Evolutionary conservation across 2,888 invertebrate species (phyloP).

Genomic region (Ophion ventricosus): DNA sequence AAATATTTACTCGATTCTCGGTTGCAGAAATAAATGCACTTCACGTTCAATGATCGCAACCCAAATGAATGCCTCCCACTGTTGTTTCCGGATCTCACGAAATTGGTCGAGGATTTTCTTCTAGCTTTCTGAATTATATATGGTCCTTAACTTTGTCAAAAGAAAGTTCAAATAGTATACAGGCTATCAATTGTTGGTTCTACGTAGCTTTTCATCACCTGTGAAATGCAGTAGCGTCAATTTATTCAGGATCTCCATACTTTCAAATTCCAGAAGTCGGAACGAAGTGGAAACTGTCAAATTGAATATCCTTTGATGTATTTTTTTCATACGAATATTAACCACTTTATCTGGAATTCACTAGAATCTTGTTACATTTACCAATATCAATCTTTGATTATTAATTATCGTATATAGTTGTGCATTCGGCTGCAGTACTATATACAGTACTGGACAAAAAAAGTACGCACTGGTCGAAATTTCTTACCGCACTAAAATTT

Average conservation of each 20-base stretch:
- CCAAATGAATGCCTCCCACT: conserved; percentile 38
- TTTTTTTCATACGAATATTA: not conserved
- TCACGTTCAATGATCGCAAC: not conserved
- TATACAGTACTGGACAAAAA: too few species aligned
- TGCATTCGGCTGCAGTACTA: too few species aligned
- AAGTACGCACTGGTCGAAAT: too few species aligned
- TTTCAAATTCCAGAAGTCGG: too few species aligned
- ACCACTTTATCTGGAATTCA: not conserved
- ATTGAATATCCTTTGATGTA: too few species aligned
- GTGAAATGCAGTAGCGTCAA: not conserved
- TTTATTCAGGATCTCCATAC: not conserved
- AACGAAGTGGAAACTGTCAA: too few species aligned
- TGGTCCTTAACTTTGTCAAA: not conserved
- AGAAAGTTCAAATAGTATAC: not conserved
- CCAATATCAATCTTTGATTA: too few species aligned
- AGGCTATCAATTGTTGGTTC: not conserved
- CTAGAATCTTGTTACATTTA: too few species aligned
- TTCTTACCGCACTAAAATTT: too few species aligned
- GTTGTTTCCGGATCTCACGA: conserved; percentile 8
- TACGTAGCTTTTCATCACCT: conserved; percentile 5
- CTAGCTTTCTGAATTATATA: conserved; percentile 1
- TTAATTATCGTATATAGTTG: too few species aligned
- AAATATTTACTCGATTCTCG: conserved; percentile 41
- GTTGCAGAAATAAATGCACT: conserved; percentile 15
- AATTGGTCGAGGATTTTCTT: conserved; percentile 29